Evolutionary conservation across 2,113 vertebrate species (phyloP), one percentile per base, ranked within the genome.

Genomic region (Polypterus bichir): DNA sequence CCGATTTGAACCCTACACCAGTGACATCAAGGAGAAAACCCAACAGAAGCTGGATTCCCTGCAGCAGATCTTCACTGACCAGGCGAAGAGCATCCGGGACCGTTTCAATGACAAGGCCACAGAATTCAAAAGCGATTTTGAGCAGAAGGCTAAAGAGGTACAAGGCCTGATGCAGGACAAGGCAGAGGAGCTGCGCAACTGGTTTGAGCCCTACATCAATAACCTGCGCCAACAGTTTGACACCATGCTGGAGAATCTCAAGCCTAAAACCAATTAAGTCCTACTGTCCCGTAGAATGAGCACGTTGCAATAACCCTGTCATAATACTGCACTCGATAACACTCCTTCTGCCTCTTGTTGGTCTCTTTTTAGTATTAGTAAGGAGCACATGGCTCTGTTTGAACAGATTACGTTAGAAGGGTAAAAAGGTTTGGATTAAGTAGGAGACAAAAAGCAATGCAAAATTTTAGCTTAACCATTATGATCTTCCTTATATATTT

Each of bases 201-300:
- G 84, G 67, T 8, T 90, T 47, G 45, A 74, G 7, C 84, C 86
- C 6, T 72, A 73, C 1, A 69, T 81, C 49, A 47, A 74, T 53
- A 71, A 84, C 55, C 49, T 91, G 72, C 74, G 80, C 3, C 73
- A 81, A 49, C 78, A 88, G 64, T 3, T 89, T 5, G 76, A 86
- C 57, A 47, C 5, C 45, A 55, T 83, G 9, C 57, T 76, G 27
- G 81, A 86, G 1, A 83, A 81, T 66, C 66, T 86, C 71, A 79
- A 84, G 71, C 74, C 75, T 49, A 69, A 69, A 1, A 1, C 57
- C 57, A 47, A 55, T 55, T n/a, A 81, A 78, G 72, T 68, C 61
- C 69, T 56, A 71, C 64, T 74, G 68, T 64, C 62, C 59, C 6
- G 27, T 27, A 27, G 27, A 27, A 27, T 27, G 27, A 27, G 27